Evolutionary conservation across 2,797 vertebrate species (phyloP).

Genomic region (Pelobates cultripes): DNA sequence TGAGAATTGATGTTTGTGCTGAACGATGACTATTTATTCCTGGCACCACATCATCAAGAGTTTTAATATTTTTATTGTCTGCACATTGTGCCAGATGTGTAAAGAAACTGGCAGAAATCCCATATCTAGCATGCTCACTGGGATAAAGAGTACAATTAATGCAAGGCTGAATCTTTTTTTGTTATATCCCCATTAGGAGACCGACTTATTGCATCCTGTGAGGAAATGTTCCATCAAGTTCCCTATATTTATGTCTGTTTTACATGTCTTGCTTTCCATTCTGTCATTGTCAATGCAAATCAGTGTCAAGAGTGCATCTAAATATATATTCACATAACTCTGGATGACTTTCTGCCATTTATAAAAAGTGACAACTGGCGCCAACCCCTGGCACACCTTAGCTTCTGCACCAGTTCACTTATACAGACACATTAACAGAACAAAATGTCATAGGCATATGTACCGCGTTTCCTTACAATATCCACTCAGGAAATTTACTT

Average conservation of each 20-base stretch:
- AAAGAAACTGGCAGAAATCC: conserved; percentile 16
- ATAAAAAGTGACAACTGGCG: background rate
- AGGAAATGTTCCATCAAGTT: conserved; percentile 33
- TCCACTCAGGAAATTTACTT: no score
- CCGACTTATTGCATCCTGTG: background rate
- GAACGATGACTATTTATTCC: background rate
- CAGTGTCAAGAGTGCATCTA: background rate
- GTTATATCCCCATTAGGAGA: conserved; percentile 16
- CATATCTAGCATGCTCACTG: background rate
- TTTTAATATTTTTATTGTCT: conserved; percentile 6
- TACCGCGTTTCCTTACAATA: no score
- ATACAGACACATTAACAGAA: background rate
- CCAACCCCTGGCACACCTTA: background rate
- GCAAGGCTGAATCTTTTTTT: conserved; percentile 5
- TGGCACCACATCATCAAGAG: background rate
- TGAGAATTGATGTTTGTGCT: conserved; percentile 3
- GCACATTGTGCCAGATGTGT: conserved; percentile 5
- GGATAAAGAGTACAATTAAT: conserved; percentile 13
- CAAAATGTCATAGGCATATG: background rate
- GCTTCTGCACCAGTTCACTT: background rate
- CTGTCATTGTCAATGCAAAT: background rate
- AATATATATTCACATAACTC: background rate
- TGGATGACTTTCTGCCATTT: background rate
- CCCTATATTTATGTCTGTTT: background rate
- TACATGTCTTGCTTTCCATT: background rate